Conservation (phyloP, 1,140 invertebrate species). For the Pomacea maculata region DNA sequence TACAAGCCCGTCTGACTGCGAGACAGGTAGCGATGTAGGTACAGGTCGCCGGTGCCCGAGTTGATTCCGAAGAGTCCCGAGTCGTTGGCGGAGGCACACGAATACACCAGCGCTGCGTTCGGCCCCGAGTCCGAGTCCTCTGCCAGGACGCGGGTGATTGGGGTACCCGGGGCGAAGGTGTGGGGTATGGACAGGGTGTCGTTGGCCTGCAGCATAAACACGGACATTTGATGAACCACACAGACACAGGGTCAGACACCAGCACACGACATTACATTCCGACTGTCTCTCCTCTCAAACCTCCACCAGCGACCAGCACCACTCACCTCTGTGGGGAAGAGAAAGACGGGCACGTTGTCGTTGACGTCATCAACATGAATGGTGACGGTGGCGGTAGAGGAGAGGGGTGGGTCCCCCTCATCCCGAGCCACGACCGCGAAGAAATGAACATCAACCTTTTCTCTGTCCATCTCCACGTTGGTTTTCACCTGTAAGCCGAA, state of each 20-base stretch:
- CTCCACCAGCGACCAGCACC: not conserved
- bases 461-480: slow-evolving; percentile 79
- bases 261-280: too few relatives aligned
- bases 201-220: slow-evolving; percentile 66
- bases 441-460: slow-evolving; percentile 80
- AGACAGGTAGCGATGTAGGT: slow-evolving; percentile 69
- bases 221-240: not conserved
- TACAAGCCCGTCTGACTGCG: slow-evolving; percentile 81
- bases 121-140: slow-evolving; percentile 66
- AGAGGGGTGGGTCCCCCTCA: slow-evolving; percentile 61
- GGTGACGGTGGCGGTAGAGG: slow-evolving; percentile 72
- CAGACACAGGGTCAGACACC: not conserved
- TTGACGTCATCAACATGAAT: slow-evolving; percentile 83
- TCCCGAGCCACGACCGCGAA: slow-evolving; percentile 71
- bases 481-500: slow-evolving; percentile 72
- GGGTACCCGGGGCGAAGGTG: slow-evolving; percentile 83
- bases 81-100: slow-evolving; percentile 79
- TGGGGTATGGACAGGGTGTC: slow-evolving; percentile 73
- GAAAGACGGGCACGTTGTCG: slow-evolving; percentile 89
- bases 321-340: slow-evolving; percentile 67
- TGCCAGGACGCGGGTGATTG: slow-evolving; percentile 36
- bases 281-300: not conserved
- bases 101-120: slow-evolving; percentile 91
- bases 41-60: slow-evolving; percentile 79
- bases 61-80: slow-evolving; percentile 87